A percentile compares a stretch with the other conserved stretches of the same genome.
These are phyloP conservation scores for Drosophila yakuba DNA, from an alignment of 1,140 invertebrate species.

Conservation along the genomic window DNA sequence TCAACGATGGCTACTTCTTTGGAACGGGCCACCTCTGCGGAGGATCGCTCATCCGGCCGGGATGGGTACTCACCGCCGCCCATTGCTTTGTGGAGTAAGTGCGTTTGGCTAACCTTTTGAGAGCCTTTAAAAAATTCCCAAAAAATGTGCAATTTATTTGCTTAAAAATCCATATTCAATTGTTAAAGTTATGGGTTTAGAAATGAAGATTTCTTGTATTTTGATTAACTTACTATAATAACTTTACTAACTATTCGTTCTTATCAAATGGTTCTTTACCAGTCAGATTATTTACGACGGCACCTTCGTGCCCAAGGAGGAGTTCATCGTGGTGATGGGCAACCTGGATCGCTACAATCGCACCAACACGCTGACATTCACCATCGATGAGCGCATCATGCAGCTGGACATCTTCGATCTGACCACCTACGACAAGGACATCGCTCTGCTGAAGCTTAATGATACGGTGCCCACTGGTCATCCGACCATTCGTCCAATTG, in stretches of 20 bases:
- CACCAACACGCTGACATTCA: constrained; percentile 60
- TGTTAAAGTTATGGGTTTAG: too few species aligned
- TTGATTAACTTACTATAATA: too few species aligned
- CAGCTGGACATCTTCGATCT: constrained; percentile 50
- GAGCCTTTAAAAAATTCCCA: too few species aligned
- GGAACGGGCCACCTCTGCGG: constrained; percentile 83
- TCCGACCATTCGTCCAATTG: constrained; percentile 66
- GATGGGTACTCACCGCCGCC: constrained; percentile 84
- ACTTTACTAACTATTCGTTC: too few species aligned
- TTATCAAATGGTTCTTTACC: not conserved
- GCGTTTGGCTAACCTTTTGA: not conserved
- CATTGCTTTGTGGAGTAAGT: constrained; percentile 85
- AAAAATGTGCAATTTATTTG: too few species aligned
- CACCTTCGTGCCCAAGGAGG: constrained; percentile 51
- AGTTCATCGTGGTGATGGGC: constrained; percentile 75
- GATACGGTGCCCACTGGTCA: constrained; percentile 59
- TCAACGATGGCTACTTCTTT: constrained; percentile 73
- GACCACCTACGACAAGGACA: constrained; percentile 62
- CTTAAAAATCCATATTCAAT: too few species aligned
- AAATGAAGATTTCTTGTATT: too few species aligned
- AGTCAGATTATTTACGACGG: constrained; percentile 65
- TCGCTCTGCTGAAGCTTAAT: constrained; percentile 61
- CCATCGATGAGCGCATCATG: constrained; percentile 46
- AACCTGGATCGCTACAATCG: constrained; percentile 72
- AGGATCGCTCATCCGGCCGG: constrained; percentile 75